Percentiles rank a stretch among this genome's conserved stretches.
These are phyloP conservation scores for Bubo bubo DNA, from an alignment of 2,113 vertebrate species.

Conservation along the genomic window DNA sequence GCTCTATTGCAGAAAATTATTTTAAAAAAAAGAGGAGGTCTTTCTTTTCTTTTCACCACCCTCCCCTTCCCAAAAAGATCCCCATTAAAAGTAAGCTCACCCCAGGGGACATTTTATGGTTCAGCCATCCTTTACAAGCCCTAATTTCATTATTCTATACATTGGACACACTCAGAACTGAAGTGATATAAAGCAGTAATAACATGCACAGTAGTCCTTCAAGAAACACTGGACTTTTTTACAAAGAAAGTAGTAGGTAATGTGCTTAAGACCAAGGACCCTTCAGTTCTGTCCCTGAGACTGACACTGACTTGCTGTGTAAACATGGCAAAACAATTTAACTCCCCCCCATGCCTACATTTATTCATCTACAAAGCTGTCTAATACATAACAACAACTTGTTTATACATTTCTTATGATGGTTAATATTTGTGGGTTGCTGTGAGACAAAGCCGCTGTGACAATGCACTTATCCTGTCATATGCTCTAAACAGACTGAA, in stretches of 20 bases:
- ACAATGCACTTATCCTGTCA: neutral
- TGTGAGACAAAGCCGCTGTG: neutral
- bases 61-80: neutral
- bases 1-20: neutral
- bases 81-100: neutral
- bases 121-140: slow-evolving; percentile 3
- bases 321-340: neutral
- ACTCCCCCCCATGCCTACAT: neutral
- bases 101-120: neutral
- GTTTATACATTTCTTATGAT: neutral
- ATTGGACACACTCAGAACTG: neutral
- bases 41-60: neutral
- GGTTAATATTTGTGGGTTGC: neutral
- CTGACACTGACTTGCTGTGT: neutral
- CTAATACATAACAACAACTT: neutral
- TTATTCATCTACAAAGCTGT: neutral
- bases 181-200: slow-evolving; percentile 1
- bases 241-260: neutral
- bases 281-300: neutral
- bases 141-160: slow-evolving; percentile 32
- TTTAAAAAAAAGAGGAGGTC: neutral
- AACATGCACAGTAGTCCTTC: neutral
- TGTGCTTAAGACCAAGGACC: neutral
- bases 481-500: neutral
- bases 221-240: neutral